phyloP scores from a whole-genome alignment of 2,797 vertebrate genomes.

The Numenius phaeopus region DNA sequence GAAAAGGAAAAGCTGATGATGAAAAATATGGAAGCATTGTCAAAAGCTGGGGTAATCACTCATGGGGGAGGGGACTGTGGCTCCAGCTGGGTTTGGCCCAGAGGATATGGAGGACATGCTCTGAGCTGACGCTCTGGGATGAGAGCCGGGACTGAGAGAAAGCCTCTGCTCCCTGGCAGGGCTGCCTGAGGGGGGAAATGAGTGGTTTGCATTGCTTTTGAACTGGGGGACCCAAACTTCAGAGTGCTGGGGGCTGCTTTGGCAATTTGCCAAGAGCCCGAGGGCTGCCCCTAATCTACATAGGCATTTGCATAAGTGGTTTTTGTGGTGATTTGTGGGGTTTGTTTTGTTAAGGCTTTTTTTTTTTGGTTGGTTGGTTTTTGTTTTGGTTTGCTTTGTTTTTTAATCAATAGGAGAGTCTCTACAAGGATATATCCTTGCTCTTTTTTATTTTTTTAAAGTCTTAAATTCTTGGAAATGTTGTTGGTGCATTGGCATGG shows the following conservation, averaged over 20 bases:
- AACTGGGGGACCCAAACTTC: background rate
- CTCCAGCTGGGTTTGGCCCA: background rate
- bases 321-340: background rate
- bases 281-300: background rate
- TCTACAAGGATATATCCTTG: background rate
- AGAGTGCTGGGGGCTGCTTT: background rate
- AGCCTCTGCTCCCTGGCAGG: background rate
- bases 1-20: background rate
- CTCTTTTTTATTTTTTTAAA: background rate
- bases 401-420: background rate
- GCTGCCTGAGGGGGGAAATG: background rate
- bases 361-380: background rate
- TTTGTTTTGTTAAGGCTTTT: background rate
- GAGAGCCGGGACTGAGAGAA: background rate
- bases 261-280: background rate
- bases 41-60: background rate
- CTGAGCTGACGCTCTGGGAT: background rate
- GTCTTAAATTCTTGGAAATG: background rate
- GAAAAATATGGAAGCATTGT: background rate
- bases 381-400: background rate
- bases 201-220: constrained; percentile 18
- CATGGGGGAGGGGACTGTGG: background rate
- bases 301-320: background rate
- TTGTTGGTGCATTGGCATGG: background rate
- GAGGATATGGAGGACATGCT: background rate